Base-by-base conservation (phyloP, 1,140 invertebrate genomes). In the Brachionus paranguensis region DNA sequence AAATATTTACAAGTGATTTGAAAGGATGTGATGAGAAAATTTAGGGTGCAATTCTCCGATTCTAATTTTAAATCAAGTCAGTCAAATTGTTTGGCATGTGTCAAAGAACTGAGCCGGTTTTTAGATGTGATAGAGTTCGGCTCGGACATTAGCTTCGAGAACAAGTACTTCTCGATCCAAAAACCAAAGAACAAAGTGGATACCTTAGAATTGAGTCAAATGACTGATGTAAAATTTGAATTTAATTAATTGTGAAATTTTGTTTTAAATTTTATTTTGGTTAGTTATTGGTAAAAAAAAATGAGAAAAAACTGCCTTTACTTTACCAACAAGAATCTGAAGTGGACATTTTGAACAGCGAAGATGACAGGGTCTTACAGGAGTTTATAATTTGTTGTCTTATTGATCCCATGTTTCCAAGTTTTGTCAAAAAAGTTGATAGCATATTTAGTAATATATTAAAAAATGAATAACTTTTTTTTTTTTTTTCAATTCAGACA, bases 371-470 rank as follows among this genome's bases (percentile, higher is more conserved):
- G 29, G 45, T 33, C 0, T 29, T 76, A 33, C 20, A 76, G 27
- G 72, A 76, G 10, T 76, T 76, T 14, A 76, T 76, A 12, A 50
- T 76, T 24, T 76, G 72, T 29, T 76, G 72, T 50, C 10, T 76
- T 0, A 29, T 76, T 11, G 72, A 76, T 76, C 72, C 72, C 4
- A 50, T 27, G 12, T 76, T 76, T 76, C 43, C 72, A 47, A 50
- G 17, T 53, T 76, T 76, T 76, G 72, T 76, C 6, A 76, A 76
- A 47, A 76, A 76, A 76, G 72, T 76, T 27, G 45, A 76, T 50
- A 76, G 29, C 43, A 47, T 76, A 29, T 76, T 76, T 29, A 14
- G 6, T 29, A n/a, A 47, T 33, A 50, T 76, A 14, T 27, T 76
- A 50, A 17, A 50, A 76, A 17, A 76, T 50, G 45, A 76, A 70